A percentile compares a stretch with the other conserved stretches of the same genome.
Conservation (phyloP, 2,797 vertebrate species). For the Pseudopleuronectes americanus region DNA sequence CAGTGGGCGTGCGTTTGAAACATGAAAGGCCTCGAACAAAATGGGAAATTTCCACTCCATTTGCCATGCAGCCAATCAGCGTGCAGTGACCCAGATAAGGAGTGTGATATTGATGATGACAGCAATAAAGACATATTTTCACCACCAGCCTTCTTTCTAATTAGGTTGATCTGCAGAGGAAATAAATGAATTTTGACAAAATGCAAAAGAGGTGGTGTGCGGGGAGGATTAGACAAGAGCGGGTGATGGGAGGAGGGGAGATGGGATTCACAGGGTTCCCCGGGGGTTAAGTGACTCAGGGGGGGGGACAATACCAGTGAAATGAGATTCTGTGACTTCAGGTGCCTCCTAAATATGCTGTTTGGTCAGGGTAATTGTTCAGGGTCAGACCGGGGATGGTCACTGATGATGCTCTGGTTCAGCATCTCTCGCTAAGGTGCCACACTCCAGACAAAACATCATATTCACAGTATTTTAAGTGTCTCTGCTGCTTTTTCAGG, state of each 20-base stretch:
- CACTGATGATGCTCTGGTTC: constrained; percentile 33
- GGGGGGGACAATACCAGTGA: constrained; percentile 69
- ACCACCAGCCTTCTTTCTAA: constrained; percentile 74
- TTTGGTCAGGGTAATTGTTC: constrained; percentile 59
- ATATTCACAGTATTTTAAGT: constrained; percentile 2
- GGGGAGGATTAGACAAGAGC: constrained; percentile 54
- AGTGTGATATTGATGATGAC: constrained; percentile 78
- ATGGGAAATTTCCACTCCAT: constrained; percentile 76
- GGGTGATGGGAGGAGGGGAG: constrained; percentile 39
- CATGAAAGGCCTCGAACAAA: constrained; percentile 73
- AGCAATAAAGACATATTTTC: constrained; percentile 78
- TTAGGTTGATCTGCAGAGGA: constrained; percentile 71
- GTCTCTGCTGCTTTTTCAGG: neutral
- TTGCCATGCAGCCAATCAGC: constrained; percentile 76
- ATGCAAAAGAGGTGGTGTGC: constrained; percentile 58
- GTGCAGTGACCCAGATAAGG: constrained; percentile 78
- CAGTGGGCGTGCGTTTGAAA: constrained; percentile 57
- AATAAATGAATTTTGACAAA: constrained; percentile 79
- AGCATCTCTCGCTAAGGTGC: constrained; percentile 5
- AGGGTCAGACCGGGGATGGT: constrained; percentile 59
- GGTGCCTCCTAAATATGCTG: constrained; percentile 59
- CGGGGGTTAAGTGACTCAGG: constrained; percentile 73
- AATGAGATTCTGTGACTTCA: constrained; percentile 71
- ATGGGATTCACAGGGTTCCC: constrained; percentile 42
- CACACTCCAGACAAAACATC: neutral